Percentiles rank a stretch among this genome's conserved stretches.
Evolutionary conservation across 2,113 vertebrate genomes (phyloP).

Genomic region (Semnornis frantzii): DNA sequence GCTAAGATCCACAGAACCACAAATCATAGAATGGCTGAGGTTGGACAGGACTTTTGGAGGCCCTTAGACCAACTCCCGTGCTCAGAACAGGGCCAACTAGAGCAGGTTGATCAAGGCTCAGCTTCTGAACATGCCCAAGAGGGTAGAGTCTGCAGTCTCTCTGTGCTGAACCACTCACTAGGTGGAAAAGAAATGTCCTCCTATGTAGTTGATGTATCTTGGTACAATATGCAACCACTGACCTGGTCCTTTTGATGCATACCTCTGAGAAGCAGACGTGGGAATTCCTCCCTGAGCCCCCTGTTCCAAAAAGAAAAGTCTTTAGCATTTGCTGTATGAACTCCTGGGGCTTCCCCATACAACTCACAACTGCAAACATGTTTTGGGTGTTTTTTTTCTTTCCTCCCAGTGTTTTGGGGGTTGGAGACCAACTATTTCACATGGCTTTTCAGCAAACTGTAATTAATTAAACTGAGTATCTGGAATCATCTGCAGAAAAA

Average conservation of each 20-base stretch:
- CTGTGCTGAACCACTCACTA: background rate
- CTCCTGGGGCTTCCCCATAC: background rate
- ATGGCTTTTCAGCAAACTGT: constrained; percentile 15
- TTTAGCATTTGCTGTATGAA: background rate
- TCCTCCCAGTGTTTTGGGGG: background rate
- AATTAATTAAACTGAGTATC: background rate
- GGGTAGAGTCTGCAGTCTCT: background rate
- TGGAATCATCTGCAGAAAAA: constrained; percentile 3
- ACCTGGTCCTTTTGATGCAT: background rate
- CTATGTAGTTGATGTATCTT: background rate
- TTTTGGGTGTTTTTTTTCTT: background rate
- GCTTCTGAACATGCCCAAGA: background rate
- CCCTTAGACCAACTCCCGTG: background rate
- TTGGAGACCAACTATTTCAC: constrained; percentile 8
- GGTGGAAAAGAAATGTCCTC: background rate
- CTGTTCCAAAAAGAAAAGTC: background rate
- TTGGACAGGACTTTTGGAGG: background rate
- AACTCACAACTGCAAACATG: background rate
- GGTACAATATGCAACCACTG: background rate
- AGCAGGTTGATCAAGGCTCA: background rate
- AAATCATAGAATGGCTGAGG: background rate
- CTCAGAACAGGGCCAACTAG: background rate
- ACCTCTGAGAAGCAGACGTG: background rate
- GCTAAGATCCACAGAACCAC: background rate
- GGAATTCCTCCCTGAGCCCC: background rate